These are phyloP conservation scores for Frankliniella fusca DNA, from an alignment of 2,888 invertebrate species.

Conservation along the genomic window DNA sequence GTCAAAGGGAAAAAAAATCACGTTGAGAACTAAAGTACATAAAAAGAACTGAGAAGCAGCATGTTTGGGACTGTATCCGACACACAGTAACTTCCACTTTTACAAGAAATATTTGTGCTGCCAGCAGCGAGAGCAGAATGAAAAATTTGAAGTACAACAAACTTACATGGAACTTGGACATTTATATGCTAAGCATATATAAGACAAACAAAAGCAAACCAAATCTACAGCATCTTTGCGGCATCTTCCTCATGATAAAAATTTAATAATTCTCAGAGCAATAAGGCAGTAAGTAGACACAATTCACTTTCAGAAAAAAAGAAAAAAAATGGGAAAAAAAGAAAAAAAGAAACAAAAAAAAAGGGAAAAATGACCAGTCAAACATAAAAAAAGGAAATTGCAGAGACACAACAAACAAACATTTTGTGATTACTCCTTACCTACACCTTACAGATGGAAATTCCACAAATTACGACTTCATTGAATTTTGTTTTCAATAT, in stretches of 20 bases:
- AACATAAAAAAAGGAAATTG: neutral
- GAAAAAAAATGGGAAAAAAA: neutral
- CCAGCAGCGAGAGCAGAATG: neutral
- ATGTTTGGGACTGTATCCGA: too few relatives aligned
- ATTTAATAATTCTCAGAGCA: too few relatives aligned
- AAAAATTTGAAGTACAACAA: neutral
- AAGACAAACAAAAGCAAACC: neutral
- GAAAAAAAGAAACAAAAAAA: neutral
- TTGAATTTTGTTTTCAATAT: too few relatives aligned
- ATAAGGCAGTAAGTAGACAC: neutral
- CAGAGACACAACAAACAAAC: neutral
- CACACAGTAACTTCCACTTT: too few relatives aligned
- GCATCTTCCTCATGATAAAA: too few relatives aligned
- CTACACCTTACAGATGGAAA: neutral
- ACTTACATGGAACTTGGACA: neutral
- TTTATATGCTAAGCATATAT: neutral
- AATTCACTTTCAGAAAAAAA: neutral
- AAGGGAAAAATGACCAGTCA: too few relatives aligned
- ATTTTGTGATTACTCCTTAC: neutral
- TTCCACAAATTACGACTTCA: neutral
- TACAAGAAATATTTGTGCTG: conserved; percentile 4
- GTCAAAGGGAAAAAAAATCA: neutral
- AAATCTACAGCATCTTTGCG: too few relatives aligned
- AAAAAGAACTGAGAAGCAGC: too few relatives aligned
- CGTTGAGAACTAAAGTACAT: neutral